Conservation (phyloP, 2,797 vertebrate species). For the Hippoglossus hippoglossus region DNA sequence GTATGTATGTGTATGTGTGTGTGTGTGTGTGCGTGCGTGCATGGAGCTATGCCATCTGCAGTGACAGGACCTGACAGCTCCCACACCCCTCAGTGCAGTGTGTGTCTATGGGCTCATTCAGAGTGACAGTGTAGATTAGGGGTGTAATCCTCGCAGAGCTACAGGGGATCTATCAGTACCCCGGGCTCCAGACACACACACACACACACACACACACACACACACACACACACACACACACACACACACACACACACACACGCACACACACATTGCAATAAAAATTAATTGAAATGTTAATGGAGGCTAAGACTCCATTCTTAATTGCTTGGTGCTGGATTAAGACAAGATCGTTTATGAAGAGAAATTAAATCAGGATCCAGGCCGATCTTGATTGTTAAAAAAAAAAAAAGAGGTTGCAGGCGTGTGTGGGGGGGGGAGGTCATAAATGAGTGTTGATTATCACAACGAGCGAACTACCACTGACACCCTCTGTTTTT, state of each 20-base stretch:
- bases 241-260: conserved; percentile 37
- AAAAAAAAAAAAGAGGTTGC: conserved; percentile 46
- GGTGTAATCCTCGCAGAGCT: conserved; percentile 88
- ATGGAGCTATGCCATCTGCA: conserved; percentile 59
- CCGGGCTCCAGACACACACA: conserved; percentile 56
- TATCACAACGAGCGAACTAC: conserved; percentile 28
- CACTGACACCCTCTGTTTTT: conserved; percentile 44
- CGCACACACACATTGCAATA: conserved; percentile 5
- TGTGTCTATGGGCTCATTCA: conserved; percentile 86
- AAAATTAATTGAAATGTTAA: conserved; percentile 86
- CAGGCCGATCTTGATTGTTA: conserved; percentile 48
- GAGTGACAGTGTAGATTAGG: conserved; percentile 90
- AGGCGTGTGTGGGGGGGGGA: conserved; percentile 1
- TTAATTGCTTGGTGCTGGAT: conserved; percentile 81
- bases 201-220: conserved; percentile 51
- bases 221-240: conserved; percentile 56
- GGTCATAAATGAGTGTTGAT: conserved; percentile 57
- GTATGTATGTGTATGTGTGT: conserved; percentile 31
- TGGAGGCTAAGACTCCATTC: conserved; percentile 73
- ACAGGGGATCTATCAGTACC: conserved; percentile 82
- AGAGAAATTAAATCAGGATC: conserved; percentile 75
- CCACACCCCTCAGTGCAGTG: conserved; percentile 85
- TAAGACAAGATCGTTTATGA: conserved; percentile 79
- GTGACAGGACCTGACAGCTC: conserved; percentile 86
- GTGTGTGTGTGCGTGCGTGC: conserved; percentile 24